Percentiles rank a stretch among this genome's conserved stretches.
phyloP scores from a whole-genome alignment of 2,113 vertebrate genomes.

The Mirza zaza region DNA sequence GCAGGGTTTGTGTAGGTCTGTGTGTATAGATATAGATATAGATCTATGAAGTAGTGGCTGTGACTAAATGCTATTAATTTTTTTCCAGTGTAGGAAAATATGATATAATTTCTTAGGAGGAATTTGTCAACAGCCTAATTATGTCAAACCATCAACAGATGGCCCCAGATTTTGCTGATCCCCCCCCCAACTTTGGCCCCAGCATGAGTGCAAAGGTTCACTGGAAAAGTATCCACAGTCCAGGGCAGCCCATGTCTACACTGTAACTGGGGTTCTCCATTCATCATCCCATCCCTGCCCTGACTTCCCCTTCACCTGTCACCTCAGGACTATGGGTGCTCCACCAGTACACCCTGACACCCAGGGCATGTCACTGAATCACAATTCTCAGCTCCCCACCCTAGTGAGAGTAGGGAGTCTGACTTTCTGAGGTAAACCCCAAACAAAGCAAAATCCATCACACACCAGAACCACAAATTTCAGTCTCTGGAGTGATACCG shows the following conservation, averaged over 20 bases:
- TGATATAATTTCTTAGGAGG: constrained; percentile 54
- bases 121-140: constrained; percentile 60
- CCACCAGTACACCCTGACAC: neutral
- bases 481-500: neutral
- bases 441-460: neutral
- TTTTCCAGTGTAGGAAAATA: constrained; percentile 57
- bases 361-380: neutral
- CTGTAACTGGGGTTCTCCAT: neutral
- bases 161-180: neutral
- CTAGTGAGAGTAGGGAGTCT: neutral
- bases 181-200: neutral
- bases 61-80: constrained; percentile 53
- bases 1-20: neutral
- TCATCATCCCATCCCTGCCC: neutral
- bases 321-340: neutral
- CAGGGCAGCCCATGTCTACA: neutral
- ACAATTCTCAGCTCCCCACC: no score
- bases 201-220: neutral
- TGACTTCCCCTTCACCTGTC: neutral
- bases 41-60: neutral
- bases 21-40: neutral
- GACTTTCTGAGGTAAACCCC: neutral
- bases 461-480: no score
- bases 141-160: constrained; percentile 38
- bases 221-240: neutral